Conservation (phyloP, 2,113 vertebrate species). For the Pteronura brasiliensis region DNA sequence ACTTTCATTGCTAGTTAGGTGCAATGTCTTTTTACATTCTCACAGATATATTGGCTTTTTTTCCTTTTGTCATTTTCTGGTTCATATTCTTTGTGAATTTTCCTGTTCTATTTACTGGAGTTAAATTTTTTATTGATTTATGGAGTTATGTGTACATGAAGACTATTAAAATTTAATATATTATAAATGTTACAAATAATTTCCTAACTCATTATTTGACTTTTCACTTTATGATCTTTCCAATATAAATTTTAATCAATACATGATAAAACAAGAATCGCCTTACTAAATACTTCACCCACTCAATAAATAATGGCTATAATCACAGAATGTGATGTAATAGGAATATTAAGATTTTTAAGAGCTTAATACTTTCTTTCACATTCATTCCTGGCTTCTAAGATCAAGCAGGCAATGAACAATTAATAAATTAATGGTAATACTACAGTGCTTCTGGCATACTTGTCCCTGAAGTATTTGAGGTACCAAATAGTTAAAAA, state of each 20-base stretch:
- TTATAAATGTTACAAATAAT: neutral
- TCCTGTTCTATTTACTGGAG: constrained; percentile 36
- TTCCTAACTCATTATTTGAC: neutral
- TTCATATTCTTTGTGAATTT: neutral
- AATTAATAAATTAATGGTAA: constrained; percentile 44
- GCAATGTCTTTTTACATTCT: neutral
- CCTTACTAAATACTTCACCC: neutral
- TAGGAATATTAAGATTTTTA: neutral
- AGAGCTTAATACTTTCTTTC: constrained; percentile 7
- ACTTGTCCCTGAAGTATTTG: constrained; percentile 17
- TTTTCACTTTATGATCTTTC: neutral
- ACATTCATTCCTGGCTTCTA: neutral
- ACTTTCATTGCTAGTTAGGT: neutral
- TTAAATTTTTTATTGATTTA: constrained; percentile 22
- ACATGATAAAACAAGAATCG: neutral
- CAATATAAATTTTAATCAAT: constrained; percentile 3
- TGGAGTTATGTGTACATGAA: neutral
- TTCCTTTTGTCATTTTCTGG: neutral
- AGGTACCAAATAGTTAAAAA: constrained; percentile 51
- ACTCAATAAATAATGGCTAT: neutral
- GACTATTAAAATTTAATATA: neutral
- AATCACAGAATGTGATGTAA: neutral
- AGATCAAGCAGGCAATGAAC: neutral
- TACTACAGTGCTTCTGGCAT: neutral
- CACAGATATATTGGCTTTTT: neutral